Conservation (phyloP, 53 echinoderm and acorn worm species). For the Actinopyga echinites region DNA sequence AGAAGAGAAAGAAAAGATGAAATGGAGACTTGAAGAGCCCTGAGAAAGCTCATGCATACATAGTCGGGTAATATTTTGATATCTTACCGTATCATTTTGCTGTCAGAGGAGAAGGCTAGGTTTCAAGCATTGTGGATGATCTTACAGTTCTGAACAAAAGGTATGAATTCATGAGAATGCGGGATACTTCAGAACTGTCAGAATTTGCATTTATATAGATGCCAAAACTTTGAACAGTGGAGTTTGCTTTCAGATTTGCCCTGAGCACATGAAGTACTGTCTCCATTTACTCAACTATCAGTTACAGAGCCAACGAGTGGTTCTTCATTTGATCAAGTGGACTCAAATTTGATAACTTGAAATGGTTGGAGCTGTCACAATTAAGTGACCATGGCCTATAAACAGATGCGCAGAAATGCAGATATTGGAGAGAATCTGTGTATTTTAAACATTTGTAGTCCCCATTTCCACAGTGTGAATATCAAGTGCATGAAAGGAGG, state of each 20-base stretch:
- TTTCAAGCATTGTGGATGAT: slow-evolving; percentile 30
- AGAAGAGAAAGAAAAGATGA: not conserved
- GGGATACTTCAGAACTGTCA: slow-evolving; percentile 44
- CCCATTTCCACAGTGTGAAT: slow-evolving; percentile 6
- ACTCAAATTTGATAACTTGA: slow-evolving; percentile 35
- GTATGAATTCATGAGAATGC: slow-evolving; percentile 45
- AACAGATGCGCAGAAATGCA: slow-evolving; percentile 17
- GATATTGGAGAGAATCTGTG: not conserved
- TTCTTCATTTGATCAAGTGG: slow-evolving; percentile 21
- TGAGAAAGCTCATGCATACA: slow-evolving; percentile 44
- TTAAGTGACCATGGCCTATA: slow-evolving; percentile 48
- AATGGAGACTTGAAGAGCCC: slow-evolving; percentile 19
- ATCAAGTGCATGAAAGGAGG: slow-evolving; percentile 27
- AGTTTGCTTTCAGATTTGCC: slow-evolving; percentile 48
- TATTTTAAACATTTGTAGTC: slow-evolving; percentile 8
- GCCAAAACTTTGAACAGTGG: slow-evolving; percentile 29
- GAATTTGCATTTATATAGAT: slow-evolving; percentile 52
- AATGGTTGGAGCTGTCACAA: slow-evolving; percentile 27
- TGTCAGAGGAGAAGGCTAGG: slow-evolving; percentile 29
- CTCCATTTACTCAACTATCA: slow-evolving; percentile 39
- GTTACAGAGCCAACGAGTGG: slow-evolving; percentile 30
- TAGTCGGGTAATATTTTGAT: slow-evolving; percentile 43
- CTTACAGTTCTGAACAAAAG: slow-evolving; percentile 41
- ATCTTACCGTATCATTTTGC: slow-evolving; percentile 28
- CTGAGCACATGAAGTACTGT: slow-evolving; percentile 39